These are phyloP conservation scores for Phymorhynchus buccinoides DNA, from an alignment of 1,140 invertebrate genomes.

Conservation along the genomic window DNA sequence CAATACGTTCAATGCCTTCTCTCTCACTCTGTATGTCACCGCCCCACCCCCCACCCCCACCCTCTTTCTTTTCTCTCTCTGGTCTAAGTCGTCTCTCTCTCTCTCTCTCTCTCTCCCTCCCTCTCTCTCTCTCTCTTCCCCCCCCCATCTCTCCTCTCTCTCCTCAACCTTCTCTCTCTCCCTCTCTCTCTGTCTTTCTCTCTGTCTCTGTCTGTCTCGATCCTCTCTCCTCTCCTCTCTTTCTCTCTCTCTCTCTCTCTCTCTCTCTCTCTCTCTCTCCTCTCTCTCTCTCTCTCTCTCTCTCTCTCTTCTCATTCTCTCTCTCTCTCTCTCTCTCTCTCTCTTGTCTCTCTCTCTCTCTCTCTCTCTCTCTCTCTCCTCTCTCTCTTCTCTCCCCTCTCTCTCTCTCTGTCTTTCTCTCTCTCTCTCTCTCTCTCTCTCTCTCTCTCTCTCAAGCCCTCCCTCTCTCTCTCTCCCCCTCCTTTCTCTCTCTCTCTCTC, in stretches of 20 bases:
- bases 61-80: not conserved
- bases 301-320: not conserved
- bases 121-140: too few species aligned
- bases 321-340: not conserved
- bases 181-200: not conserved
- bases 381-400: not conserved
- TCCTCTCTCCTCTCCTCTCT: not conserved
- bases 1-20: too few species aligned
- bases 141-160: not conserved
- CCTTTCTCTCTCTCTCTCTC: not conserved
- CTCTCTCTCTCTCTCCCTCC: too few species aligned
- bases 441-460: not conserved
- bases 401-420: not conserved
- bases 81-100: not conserved
- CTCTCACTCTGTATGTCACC: too few species aligned
- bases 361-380: not conserved
- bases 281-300: not conserved
- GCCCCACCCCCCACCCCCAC: not conserved
- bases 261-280: not conserved
- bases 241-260: not conserved
- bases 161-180: not conserved
- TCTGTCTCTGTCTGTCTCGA: not conserved
- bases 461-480: not conserved
- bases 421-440: not conserved
- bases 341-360: not conserved